Base-by-base conservation (phyloP, 35 echinoderm and acorn worm genomes). In the Ptychodera flava region DNA sequence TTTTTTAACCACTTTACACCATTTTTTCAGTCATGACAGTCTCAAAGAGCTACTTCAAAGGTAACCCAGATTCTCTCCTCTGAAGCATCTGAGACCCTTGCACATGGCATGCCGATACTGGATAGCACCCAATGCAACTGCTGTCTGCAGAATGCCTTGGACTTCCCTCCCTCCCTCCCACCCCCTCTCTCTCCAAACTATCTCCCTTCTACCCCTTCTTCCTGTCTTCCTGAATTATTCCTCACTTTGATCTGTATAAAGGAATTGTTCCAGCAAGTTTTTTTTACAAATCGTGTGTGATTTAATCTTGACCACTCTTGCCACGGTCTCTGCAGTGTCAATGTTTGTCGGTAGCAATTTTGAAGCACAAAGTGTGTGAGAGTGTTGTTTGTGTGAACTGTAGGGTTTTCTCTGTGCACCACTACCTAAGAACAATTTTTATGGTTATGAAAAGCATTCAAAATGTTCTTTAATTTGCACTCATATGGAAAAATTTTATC, bases 191-290 rank as follows among this genome's bases (percentile, higher is more conserved):
- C 76, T 77, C 76, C 76, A 16, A 16, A 15, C 76, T 77, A n/a
- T 77, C 76, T 77, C 76, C 76, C 76, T 77, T n/a, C 76, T n/a
- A 16, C 76, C 76, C 76, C n/a, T n/a, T n/a, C n/a, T n/a, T 77
- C n/a, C n/a, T 77, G 15, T n/a, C 76, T 77, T 77, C 76, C 76
- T 77, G 15, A 77, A 15, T 15, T n/a, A 77, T 15, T 77, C n/a
- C n/a, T 77, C n/a, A 77, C n/a, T 15, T 77, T 15, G 75, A 77
- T 77, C n/a, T 77, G n/a, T 77, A 77, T 15, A 15, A 77, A n/a
- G n/a, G 75, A 77, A 77, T 15, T 77, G 75, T 15, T 77, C n/a
- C 75, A 77, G 6, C 29, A 79, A 31, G n/a, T 81, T 81, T 81
- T 81, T 81, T 81, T 31, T 34, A 81, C 1, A 31, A 81, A 34